Percentiles rank a stretch among this genome's conserved stretches.
These are phyloP conservation scores for Ceuthmochares aereus DNA, from an alignment of 2,113 vertebrate genomes.

Conservation along the genomic window DNA sequence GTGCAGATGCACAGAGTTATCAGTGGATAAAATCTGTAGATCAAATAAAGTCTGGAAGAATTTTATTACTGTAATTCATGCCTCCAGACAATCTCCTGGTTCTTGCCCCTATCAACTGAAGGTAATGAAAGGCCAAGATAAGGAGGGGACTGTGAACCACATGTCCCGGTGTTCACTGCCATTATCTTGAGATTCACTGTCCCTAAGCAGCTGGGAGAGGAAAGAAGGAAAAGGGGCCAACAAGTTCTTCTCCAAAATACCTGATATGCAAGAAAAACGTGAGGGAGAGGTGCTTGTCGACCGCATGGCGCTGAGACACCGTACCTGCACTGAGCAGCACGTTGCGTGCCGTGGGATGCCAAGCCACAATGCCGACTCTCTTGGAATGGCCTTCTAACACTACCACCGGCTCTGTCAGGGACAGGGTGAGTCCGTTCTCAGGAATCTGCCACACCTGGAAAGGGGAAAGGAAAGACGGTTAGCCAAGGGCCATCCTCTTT, in stretches of 20 bases:
- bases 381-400: slow-evolving; percentile 95
- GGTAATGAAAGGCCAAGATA: not conserved
- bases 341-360: slow-evolving; percentile 95
- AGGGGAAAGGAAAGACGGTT: not conserved
- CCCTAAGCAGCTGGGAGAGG: not conserved
- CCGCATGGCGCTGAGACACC: accelerated
- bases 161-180: not conserved
- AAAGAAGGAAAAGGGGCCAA: not conserved
- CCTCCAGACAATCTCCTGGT: not conserved
- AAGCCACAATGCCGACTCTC: slow-evolving; percentile 93
- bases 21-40: not conserved
- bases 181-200: not conserved
- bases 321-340: slow-evolving; percentile 94
- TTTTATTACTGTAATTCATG: not conserved
- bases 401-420: slow-evolving; percentile 90
- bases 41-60: not conserved
- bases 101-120: not conserved
- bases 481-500: not conserved
- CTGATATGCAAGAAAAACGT: accelerated
- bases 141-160: not conserved
- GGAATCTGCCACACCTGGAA: slow-evolving; percentile 96
- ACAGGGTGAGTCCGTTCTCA: slow-evolving; percentile 90
- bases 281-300: not conserved
- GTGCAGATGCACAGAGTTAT: not conserved
- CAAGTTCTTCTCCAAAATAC: not conserved